Evolutionary conservation across 2,888 invertebrate species (phyloP).

Genomic region (Cinara cedri): DNA sequence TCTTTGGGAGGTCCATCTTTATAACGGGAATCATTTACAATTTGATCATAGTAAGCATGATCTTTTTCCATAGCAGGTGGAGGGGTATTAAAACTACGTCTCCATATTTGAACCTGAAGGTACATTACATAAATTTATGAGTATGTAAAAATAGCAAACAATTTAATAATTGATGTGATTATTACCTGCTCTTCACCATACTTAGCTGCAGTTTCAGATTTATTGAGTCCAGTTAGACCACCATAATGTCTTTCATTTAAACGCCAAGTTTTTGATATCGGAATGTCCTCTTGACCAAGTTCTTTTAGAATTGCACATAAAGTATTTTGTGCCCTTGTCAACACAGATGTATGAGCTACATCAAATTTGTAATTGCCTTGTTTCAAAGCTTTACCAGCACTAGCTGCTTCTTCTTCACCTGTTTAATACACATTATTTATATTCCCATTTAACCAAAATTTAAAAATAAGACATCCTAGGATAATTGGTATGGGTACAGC

Average conservation of each 20-base stretch:
- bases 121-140: not conserved
- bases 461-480: too few species aligned
- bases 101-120: constrained; percentile 81
- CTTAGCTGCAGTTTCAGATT: constrained; percentile 82
- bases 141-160: not conserved
- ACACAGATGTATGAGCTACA: constrained; percentile 78
- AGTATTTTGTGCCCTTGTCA: constrained; percentile 79
- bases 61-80: constrained; percentile 81
- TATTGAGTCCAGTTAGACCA: constrained; percentile 82
- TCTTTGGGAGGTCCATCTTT: constrained; percentile 71
- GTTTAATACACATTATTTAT: constrained; percentile 8
- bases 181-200: constrained; percentile 81
- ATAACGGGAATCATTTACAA: constrained; percentile 78
- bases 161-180: not conserved
- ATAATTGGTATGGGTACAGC: too few species aligned
- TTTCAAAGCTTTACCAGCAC: constrained; percentile 77
- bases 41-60: constrained; percentile 77
- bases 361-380: constrained; percentile 76
- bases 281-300: constrained; percentile 72
- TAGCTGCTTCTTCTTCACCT: constrained; percentile 73
- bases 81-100: constrained; percentile 80
- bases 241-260: constrained; percentile 89
- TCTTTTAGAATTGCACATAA: constrained; percentile 72
- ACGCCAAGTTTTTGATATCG: constrained; percentile 78
- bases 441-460: not conserved